A percentile compares a stretch with the other conserved stretches of the same genome.
These are phyloP conservation scores for Lerema accius DNA, from an alignment of 1,140 invertebrate genomes.

Conservation along the genomic window DNA sequence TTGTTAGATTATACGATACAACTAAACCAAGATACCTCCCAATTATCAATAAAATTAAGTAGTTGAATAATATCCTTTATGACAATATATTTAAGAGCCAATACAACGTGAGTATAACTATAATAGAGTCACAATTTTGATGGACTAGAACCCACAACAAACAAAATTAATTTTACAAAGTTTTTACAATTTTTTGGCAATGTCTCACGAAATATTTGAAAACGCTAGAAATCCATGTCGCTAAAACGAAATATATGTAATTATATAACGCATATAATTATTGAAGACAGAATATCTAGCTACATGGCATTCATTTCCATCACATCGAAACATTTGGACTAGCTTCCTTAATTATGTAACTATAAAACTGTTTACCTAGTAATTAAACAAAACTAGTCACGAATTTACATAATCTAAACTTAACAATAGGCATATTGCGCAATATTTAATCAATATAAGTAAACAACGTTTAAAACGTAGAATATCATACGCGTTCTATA, in stretches of 20 bases:
- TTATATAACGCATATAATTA: constrained; percentile 42
- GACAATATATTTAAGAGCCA: constrained; percentile 54
- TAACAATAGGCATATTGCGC: constrained; percentile 59
- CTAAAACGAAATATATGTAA: constrained; percentile 50
- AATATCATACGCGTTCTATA: constrained; percentile 53
- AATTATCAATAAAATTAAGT: constrained; percentile 42
- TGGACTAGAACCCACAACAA: constrained; percentile 79
- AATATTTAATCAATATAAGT: constrained; percentile 52
- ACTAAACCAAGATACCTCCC: constrained; percentile 68
- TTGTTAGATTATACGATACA: constrained; percentile 76
- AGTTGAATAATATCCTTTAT: constrained; percentile 57
- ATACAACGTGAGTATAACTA: constrained; percentile 59
- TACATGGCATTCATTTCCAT: constrained; percentile 76
- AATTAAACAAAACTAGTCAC: constrained; percentile 80
- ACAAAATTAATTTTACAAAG: constrained; percentile 57
- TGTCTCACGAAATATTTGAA: constrained; percentile 50
- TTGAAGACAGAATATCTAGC: constrained; percentile 64
- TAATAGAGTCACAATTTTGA: constrained; percentile 73
- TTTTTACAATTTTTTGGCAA: constrained; percentile 72
- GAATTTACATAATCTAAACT: constrained; percentile 60
- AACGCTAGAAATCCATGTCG: constrained; percentile 48
- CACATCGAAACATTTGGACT: constrained; percentile 80
- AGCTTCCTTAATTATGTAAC: constrained; percentile 80
- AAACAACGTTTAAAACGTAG: constrained; percentile 55
- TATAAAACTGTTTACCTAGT: constrained; percentile 72